Evolutionary conservation across 2,113 vertebrate species (phyloP).

Genomic region (Strix aluco): DNA sequence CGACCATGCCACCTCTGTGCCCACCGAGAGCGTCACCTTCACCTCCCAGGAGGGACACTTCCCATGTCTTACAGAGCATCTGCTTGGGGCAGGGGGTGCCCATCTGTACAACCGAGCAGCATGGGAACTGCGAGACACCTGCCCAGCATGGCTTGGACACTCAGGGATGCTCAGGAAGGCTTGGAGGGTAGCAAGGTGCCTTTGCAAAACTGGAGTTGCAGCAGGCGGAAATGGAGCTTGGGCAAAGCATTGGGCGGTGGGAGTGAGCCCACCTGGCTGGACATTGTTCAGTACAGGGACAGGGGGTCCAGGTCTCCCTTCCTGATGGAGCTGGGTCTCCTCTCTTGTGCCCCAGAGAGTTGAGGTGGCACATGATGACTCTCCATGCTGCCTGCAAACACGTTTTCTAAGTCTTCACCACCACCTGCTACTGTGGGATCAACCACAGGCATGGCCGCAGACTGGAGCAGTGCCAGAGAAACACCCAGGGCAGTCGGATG

Average conservation of each 20-base stretch:
- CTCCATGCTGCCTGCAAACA: background rate
- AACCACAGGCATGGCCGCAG: rapidly evolving
- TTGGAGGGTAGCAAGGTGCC: background rate
- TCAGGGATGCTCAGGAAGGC: background rate
- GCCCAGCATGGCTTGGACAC: rapidly evolving
- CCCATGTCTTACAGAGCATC: rapidly evolving
- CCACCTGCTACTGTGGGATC: background rate
- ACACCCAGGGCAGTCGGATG: rapidly evolving
- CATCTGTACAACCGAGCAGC: rapidly evolving
- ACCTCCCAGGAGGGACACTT: background rate
- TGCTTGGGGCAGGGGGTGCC: background rate
- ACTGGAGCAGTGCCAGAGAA: background rate
- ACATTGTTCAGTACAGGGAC: background rate
- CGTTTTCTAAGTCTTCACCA: background rate
- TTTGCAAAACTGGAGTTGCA: background rate
- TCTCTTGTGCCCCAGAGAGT: rapidly evolving
- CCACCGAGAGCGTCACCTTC: background rate
- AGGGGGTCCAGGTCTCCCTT: background rate
- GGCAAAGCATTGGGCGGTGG: background rate
- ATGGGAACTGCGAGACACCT: rapidly evolving
- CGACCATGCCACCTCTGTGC: rapidly evolving
- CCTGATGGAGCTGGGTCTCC: background rate
- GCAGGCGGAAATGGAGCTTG: background rate
- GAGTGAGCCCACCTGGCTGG: background rate
- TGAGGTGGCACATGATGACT: rapidly evolving